These are phyloP conservation scores for Nematostella vectensis DNA, from an alignment of 92 coral and sea anemone genomes.

Conservation along the genomic window DNA sequence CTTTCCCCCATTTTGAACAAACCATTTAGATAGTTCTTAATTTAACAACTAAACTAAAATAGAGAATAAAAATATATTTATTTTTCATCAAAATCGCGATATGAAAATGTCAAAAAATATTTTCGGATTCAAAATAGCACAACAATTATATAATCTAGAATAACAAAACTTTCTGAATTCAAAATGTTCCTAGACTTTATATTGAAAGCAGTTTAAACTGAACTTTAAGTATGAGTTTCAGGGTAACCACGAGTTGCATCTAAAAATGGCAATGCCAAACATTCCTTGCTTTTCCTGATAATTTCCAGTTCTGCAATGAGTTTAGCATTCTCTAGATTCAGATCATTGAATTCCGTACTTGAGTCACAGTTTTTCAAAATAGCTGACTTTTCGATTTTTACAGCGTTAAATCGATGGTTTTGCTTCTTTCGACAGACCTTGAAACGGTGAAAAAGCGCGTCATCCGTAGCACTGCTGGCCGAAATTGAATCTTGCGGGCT, in stretches of 20 bases:
- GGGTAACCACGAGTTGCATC: constrained; percentile 3
- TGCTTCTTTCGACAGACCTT: background rate
- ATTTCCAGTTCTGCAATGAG: constrained; percentile 38
- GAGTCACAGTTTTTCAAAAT: background rate
- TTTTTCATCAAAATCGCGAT: too few species aligned
- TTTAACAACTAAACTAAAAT: too few species aligned
- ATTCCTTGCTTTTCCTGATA: background rate
- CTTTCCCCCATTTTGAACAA: too few species aligned
- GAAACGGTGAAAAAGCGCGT: background rate
- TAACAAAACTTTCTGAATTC: too few species aligned
- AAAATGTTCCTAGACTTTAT: too few species aligned
- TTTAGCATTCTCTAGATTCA: constrained; percentile 47
- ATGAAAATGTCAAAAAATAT: too few species aligned
- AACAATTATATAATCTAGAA: too few species aligned
- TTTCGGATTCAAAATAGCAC: too few species aligned
- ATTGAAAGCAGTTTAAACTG: too few species aligned
- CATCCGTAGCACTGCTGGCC: background rate
- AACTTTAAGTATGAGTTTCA: background rate
- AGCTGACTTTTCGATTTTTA: background rate
- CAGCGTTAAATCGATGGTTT: background rate
- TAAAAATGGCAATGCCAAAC: background rate
- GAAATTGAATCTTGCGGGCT: background rate
- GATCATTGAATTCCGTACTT: constrained; percentile 27
- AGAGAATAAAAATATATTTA: too few species aligned
- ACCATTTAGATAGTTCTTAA: too few species aligned